Evolutionary conservation across 2,113 vertebrate genomes (phyloP).

Genomic region (Pluvianellus socialis): DNA sequence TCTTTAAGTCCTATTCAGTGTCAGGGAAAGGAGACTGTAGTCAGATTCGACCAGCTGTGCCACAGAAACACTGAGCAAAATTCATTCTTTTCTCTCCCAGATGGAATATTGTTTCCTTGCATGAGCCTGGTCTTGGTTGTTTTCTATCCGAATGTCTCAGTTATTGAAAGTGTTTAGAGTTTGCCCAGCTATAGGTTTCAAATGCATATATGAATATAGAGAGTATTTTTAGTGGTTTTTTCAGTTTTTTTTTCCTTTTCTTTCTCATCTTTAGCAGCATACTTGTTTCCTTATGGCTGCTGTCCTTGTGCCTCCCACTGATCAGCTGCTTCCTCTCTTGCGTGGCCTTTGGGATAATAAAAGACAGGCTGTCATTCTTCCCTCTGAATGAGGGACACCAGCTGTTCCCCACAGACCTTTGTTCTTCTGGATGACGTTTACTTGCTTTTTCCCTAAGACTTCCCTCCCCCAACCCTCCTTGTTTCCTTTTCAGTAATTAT

Average conservation of each 20-base stretch:
- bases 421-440: conserved; percentile 12
- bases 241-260: neutral
- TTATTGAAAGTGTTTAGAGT: neutral
- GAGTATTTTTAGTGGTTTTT: neutral
- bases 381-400: conserved; percentile 8
- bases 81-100: neutral
- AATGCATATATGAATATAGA: neutral
- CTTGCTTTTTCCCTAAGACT: neutral
- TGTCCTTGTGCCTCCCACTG: neutral
- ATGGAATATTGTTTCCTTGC: neutral
- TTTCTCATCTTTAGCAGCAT: neutral
- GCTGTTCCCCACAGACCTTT: conserved; percentile 43
- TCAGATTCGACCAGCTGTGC: conserved; percentile 3
- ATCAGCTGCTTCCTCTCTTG: conserved; percentile 11
- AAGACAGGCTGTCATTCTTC: conserved; percentile 18
- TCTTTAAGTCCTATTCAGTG: neutral
- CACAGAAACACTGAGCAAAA: neutral
- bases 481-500: neutral
- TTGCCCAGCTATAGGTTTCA: neutral
- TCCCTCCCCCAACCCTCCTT: neutral
- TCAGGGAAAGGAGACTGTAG: neutral
- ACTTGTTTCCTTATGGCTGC: neutral
- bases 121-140: neutral
- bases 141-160: neutral
- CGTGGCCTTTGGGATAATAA: conserved; percentile 5